phyloP scores from a whole-genome alignment of 2,888 invertebrate species.

The Drosophila testacea region DNA sequence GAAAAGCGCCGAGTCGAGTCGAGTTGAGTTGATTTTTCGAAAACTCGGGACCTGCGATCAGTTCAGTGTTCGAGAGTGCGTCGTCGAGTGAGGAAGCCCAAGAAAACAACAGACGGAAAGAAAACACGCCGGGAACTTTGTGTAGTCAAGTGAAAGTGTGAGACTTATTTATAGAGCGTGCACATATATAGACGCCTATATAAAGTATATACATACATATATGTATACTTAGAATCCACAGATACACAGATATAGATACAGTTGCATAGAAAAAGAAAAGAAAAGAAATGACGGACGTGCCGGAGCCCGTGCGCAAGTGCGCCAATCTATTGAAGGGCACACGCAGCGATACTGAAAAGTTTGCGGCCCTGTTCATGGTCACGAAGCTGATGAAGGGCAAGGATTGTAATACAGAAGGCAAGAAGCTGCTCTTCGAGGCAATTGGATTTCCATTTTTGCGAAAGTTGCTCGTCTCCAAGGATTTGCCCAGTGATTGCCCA shows the following conservation, averaged over 20 bases:
- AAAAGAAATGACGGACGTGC: slow-evolving; percentile 86
- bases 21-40: slow-evolving; percentile 17
- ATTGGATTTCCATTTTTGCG: slow-evolving; percentile 95
- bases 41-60: slow-evolving; percentile 56
- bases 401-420: slow-evolving; percentile 91
- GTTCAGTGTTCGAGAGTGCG: slow-evolving; percentile 83
- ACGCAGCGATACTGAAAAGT: slow-evolving; percentile 94
- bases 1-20: slow-evolving; percentile 42
- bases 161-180: slow-evolving; percentile 69
- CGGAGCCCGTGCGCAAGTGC: slow-evolving; percentile 94
- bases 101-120: slow-evolving; percentile 30
- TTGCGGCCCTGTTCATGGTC: slow-evolving; percentile 96
- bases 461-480: slow-evolving; percentile 90
- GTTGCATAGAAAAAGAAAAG: not conserved
- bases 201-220: slow-evolving; percentile 28
- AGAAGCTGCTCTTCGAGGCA: slow-evolving; percentile 93
- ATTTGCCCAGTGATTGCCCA: slow-evolving; percentile 94
- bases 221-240: slow-evolving; percentile 22
- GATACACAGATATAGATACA: slow-evolving; percentile 15
- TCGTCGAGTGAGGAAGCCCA: slow-evolving; percentile 70
- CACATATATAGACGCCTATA: slow-evolving; percentile 28
- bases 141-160: slow-evolving; percentile 79
- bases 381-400: slow-evolving; percentile 94
- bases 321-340: slow-evolving; percentile 92
- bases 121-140: slow-evolving; percentile 48